These are phyloP conservation scores for Eciton burchellii DNA, from an alignment of 1,140 invertebrate genomes.

Conservation along the genomic window DNA sequence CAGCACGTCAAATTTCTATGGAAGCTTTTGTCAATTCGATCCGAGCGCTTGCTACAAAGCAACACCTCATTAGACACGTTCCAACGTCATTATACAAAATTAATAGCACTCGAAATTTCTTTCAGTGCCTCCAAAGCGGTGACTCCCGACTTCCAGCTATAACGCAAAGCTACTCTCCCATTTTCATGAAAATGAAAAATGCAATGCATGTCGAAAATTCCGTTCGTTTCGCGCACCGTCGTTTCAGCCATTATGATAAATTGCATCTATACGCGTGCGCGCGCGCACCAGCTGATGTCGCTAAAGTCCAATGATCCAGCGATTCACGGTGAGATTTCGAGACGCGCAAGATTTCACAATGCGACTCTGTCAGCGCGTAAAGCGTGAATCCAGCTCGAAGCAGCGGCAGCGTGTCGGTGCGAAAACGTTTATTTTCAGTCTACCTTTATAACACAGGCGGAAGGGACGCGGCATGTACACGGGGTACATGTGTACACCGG, in stretches of 20 bases:
- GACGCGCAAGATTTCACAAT: conserved; percentile 32
- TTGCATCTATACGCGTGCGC: background rate
- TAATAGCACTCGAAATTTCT: no score
- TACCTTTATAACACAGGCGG: conserved; percentile 58
- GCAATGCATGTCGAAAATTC: background rate
- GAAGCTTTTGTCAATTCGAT: conserved; percentile 33
- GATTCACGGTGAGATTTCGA: conserved; percentile 24
- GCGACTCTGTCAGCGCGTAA: background rate
- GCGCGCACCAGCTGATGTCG: conserved; percentile 1
- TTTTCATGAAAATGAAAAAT: background rate
- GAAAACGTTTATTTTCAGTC: conserved; percentile 73
- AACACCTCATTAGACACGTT: background rate
- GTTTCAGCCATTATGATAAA: conserved; percentile 26
- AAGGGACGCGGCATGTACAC: conserved; percentile 43
- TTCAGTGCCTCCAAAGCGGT: no score
- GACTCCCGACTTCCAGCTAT: no score
- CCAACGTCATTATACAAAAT: no score
- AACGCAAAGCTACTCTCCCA: no score
- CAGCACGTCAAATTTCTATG: conserved; percentile 58
- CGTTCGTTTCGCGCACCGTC: background rate
- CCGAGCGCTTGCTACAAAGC: background rate
- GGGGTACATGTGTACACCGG: conserved; percentile 14
- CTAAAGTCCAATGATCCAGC: background rate
- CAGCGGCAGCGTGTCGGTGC: conserved; percentile 42
- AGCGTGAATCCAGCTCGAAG: conserved; percentile 30